phyloP scores from a whole-genome alignment of 2,888 invertebrate species.

The Drosophila yooni region DNA sequence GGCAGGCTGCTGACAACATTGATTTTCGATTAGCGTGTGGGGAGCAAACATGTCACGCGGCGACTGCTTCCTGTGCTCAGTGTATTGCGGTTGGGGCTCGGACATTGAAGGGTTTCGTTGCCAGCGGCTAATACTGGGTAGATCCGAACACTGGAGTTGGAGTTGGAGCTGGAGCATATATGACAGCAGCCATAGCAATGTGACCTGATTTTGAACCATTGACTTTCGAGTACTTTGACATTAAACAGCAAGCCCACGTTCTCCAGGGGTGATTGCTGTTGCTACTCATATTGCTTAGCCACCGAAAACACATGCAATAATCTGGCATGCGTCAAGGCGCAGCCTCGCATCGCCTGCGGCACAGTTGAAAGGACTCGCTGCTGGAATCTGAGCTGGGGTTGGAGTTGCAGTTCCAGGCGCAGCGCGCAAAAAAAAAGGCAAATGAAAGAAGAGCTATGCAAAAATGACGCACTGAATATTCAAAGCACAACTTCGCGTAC shows the following conservation, averaged over 20 bases:
- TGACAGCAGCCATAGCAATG: conserved; percentile 65
- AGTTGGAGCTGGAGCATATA: conserved; percentile 29
- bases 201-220: conserved; percentile 74
- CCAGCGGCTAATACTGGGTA: conserved; percentile 46
- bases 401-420: background rate
- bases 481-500: conserved; percentile 67
- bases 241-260: conserved; percentile 38
- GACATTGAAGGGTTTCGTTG: conserved; percentile 57
- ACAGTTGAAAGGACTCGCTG: conserved; percentile 6
- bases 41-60: conserved; percentile 53
- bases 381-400: background rate
- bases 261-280: background rate
- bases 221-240: conserved; percentile 66
- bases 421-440: conserved; percentile 22
- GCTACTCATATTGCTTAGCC: conserved; percentile 21
- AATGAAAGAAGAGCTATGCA: conserved; percentile 28
- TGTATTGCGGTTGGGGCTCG: conserved; percentile 16
- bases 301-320: conserved; percentile 66
- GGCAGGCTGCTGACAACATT: conserved; percentile 61
- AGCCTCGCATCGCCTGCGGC: conserved; percentile 9
- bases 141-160: background rate
- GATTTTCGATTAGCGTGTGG: conserved; percentile 72
- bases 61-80: conserved; percentile 20
- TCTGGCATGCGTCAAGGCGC: conserved; percentile 64
- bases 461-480: conserved; percentile 77